Percentiles rank a stretch among this genome's conserved stretches.
Evolutionary conservation across 2,113 vertebrate species (phyloP).

Genomic region (Herpetotheres cachinnans): DNA sequence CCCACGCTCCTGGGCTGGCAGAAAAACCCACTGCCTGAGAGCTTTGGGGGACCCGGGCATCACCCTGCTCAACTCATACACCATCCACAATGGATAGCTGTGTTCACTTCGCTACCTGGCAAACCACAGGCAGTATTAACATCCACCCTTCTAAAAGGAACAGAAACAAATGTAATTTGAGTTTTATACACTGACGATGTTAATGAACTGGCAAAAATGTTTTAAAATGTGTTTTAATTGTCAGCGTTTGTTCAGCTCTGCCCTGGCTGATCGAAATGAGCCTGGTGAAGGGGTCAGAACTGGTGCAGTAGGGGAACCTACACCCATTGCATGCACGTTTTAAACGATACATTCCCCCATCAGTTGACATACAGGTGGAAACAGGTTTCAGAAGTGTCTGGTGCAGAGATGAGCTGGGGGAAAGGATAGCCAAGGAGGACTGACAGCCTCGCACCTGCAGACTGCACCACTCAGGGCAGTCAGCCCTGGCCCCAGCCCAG

Average conservation of each 20-base stretch:
- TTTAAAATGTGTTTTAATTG: neutral
- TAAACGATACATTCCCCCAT: no score
- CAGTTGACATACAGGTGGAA: neutral
- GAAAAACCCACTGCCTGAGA: neutral
- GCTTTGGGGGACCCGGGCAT: neutral
- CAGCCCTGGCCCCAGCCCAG: neutral
- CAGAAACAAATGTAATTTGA: fast-evolving
- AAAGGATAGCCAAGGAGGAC: neutral
- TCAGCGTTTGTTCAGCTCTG: neutral
- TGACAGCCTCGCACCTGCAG: neutral
- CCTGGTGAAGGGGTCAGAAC: neutral
- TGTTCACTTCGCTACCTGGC: fast-evolving
- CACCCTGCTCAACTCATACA: neutral
- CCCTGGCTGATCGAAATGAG: neutral
- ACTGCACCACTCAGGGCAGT: neutral
- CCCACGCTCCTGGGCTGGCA: neutral
- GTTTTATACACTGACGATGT: neutral
- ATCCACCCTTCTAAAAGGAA: neutral
- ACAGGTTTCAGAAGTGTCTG: neutral
- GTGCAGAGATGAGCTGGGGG: neutral
- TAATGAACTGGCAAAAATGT: neutral
- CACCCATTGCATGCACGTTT: neutral
- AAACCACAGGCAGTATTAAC: neutral
- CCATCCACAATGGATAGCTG: fast-evolving
- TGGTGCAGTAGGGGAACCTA: neutral